Evolutionary conservation across 2,113 vertebrate genomes (phyloP), one percentile per base, ranked within the genome.

Genomic region (Uria aalge): DNA sequence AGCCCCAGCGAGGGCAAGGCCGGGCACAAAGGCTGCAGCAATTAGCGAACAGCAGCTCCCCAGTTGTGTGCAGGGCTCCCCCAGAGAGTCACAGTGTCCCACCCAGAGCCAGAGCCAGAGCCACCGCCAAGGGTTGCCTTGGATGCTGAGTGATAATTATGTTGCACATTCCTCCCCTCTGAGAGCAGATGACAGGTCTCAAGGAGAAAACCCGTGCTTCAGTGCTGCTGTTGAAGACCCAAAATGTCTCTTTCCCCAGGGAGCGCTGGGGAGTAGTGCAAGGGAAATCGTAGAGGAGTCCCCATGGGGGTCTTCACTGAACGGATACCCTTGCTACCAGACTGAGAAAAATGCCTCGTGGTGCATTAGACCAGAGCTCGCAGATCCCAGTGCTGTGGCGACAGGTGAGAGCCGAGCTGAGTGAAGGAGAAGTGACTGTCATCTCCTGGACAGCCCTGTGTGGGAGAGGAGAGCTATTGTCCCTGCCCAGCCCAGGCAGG

Each of bases 131-230:
- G 45, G 17, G 6, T 2, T 23, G 30, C 6, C 68, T 48, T 67
- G 47, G 36, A 26, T 53, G 22, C 32, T 57, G 24, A 53, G 47
- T 26, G 43, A 18, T 47, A 8, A 67, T 68, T 53, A 22, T 6
- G 2, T 24, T 14, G 23, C 26, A 27, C 34, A 32, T n/a, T 57
- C 40, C 59, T 81, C 30, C 68, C 14, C 45, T 11, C 24, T 29
- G 29, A 59, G 47, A 75, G 52, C 27, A 48, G 62, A 43, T 67
- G 71, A 11, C 29, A 29, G 19, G 22, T 21, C 29, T 1, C 30
- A 13, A 23, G 40, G 15, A 85, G 8, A 62, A 77, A 60, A 57
- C 0, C 0, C 0, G 0, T 29, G 50, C 15, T 48, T 68, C 64
- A 24, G 45, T 6, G 23, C 62, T 73, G 40, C 66, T 67, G 1